Conservation (phyloP, 2,113 vertebrate species). For the Picathartes gymnocephalus region DNA sequence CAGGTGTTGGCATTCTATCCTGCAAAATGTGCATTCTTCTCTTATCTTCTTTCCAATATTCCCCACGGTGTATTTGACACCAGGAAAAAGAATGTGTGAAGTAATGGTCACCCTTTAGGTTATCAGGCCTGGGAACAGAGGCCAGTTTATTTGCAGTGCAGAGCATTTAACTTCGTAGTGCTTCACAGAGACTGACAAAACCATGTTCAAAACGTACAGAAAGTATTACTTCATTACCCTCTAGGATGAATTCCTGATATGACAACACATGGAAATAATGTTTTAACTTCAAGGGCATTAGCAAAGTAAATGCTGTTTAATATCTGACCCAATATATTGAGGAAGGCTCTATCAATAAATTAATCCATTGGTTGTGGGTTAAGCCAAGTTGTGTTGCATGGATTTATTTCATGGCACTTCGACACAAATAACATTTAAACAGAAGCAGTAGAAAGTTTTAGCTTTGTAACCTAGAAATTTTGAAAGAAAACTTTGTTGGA, state of each 20-base stretch:
- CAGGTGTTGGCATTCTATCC: background rate
- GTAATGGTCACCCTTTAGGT: background rate
- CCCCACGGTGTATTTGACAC: background rate
- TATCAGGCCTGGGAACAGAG: background rate
- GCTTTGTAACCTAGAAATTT: background rate
- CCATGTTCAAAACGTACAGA: background rate
- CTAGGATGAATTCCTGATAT: background rate
- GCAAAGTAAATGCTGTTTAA: background rate
- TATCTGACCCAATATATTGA: background rate
- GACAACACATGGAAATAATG: background rate
- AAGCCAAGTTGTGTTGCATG: background rate
- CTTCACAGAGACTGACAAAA: background rate
- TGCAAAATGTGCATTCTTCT: background rate
- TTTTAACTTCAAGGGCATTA: background rate
- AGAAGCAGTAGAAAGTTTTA: background rate
- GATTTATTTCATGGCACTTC: background rate
- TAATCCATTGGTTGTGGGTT: background rate
- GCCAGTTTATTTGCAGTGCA: background rate
- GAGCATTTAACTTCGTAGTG: background rate
- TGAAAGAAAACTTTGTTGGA: background rate
- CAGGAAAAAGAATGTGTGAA: constrained; percentile 1
- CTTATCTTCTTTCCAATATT: constrained; percentile 20
- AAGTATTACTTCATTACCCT: background rate
- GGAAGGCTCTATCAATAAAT: background rate
- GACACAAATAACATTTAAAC: background rate